Evolutionary conservation across 2,797 vertebrate species (phyloP).

Genomic region (Pogoniulus pusillus): DNA sequence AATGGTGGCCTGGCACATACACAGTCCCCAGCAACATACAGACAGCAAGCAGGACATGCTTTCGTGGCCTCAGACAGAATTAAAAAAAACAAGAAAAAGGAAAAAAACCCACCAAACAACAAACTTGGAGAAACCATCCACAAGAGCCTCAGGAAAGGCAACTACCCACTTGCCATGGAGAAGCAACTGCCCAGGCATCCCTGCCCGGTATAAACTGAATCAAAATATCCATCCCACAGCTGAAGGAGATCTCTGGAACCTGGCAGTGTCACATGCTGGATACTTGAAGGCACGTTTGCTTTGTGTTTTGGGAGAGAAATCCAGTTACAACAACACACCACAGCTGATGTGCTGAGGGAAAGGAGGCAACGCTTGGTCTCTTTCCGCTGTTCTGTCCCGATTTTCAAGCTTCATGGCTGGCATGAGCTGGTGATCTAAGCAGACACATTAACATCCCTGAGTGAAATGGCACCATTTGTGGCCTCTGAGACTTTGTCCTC

Average conservation of each 20-base stretch:
- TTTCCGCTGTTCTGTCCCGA: conserved; percentile 21
- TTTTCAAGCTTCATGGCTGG: conserved; percentile 41
- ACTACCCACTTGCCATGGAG: background rate
- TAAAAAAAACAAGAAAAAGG: no score
- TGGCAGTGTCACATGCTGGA: conserved; percentile 38
- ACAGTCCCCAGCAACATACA: background rate
- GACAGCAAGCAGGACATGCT: conserved; percentile 4
- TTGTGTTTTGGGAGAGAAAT: conserved; percentile 61
- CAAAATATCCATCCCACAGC: conserved; percentile 31
- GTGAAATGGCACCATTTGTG: conserved; percentile 80
- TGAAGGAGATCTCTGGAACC: conserved; percentile 55
- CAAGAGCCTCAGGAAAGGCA: conserved; percentile 20
- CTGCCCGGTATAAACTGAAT: conserved; percentile 17
- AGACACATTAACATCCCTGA: conserved; percentile 92
- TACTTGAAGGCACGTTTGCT: conserved; percentile 75
- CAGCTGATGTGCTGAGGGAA: conserved; percentile 43
- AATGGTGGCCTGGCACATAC: conserved; percentile 1
- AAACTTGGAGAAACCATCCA: background rate
- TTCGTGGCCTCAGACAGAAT: background rate
- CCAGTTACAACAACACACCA: conserved; percentile 37
- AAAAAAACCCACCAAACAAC: background rate
- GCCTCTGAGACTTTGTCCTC: conserved; percentile 78
- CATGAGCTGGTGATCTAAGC: conserved; percentile 77
- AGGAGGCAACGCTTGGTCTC: background rate
- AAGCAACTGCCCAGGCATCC: conserved; percentile 23